Evolutionary conservation across 1,140 invertebrate genomes (phyloP).

Genomic region (Dreissena polymorpha): DNA sequence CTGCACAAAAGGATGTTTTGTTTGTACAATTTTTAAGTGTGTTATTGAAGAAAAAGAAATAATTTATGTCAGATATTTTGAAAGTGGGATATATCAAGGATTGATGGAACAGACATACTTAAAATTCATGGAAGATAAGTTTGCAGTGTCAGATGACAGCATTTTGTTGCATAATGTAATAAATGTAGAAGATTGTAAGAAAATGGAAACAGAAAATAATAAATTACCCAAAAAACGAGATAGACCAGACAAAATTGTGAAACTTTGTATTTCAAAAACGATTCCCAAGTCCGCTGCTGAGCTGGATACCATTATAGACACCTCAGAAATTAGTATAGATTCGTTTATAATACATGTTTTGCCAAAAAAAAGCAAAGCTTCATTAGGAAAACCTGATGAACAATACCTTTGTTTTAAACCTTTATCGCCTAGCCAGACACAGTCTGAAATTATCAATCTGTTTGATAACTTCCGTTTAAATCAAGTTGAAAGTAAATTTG

Average conservation of each 20-base stretch:
- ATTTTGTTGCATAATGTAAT: not conserved
- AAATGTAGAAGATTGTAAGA: not conserved
- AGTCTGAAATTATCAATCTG: not conserved
- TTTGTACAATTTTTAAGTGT: constrained; percentile 17
- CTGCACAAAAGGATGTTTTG: constrained; percentile 17
- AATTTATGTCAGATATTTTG: constrained; percentile 27
- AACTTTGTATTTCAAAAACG: not conserved
- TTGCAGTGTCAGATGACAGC: not conserved
- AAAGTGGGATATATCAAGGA: constrained; percentile 4
- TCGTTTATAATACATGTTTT: not conserved
- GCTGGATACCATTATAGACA: not conserved
- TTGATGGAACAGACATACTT: constrained; percentile 2
- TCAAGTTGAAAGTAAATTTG: not conserved
- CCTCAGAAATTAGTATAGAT: not conserved
- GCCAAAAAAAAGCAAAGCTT: not conserved
- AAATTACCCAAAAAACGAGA: not conserved
- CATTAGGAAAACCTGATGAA: not conserved
- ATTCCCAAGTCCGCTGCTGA: not conserved
- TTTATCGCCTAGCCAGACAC: not conserved
- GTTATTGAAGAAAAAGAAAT: not conserved
- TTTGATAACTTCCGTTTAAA: not conserved
- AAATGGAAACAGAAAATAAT: not conserved
- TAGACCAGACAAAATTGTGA: not conserved
- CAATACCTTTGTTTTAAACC: too few species aligned
- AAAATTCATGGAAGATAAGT: not conserved